Base-by-base conservation (phyloP, 37 sponge, comb jelly and placozoan species). In the Spongilla lacustris region DNA sequence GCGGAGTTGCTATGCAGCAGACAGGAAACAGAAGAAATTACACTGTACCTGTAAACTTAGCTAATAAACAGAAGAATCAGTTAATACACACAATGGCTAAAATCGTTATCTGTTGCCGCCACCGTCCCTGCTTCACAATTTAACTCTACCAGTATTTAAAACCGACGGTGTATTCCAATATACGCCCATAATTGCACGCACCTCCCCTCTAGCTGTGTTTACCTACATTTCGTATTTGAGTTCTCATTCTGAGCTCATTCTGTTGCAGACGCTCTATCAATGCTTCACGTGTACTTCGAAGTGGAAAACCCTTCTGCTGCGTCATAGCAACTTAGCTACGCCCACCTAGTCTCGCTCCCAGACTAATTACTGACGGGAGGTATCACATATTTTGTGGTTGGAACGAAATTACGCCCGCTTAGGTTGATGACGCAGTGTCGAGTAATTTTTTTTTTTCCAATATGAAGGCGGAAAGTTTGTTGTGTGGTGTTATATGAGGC, bases 171-270 rank as follows among this genome's bases (percentile, higher is more conserved):
- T n/a, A n/a, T n/a, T n/a, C n/a, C n/a, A n/a, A n/a, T n/a, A n/a
- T n/a, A n/a, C n/a, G n/a, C n/a, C n/a, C n/a, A n/a, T n/a, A n/a
- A n/a, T n/a, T n/a, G n/a, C n/a, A n/a, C n/a, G n/a, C n/a, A n/a
- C 9, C 28, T 24, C 58, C 28, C 11, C 38, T 25, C 26, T 36
- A 77, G 14, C 24, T 27, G 8, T 14, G 21, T 4, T 19, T 30
- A 66, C 79, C 75, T 78, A 90, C 90, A 6, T 85, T 37, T 84
- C 85, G 48, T 12, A 90, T 84, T 67, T 73, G 84, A 34, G 85
- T 27, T 30, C 72, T 80, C 50, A 75, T 32, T 25, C 71, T 27
- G 19, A 90, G 76, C 32, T 80, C 85, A 69, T 81, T 83, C 75
- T 85, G 85, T 46, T 72, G 70, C 11, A 78, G 50, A 19, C 33